Percentiles rank a stretch among this genome's conserved stretches.
These are phyloP conservation scores for Campoplex capitator DNA, from an alignment of 2,888 invertebrate species.

Conservation along the genomic window DNA sequence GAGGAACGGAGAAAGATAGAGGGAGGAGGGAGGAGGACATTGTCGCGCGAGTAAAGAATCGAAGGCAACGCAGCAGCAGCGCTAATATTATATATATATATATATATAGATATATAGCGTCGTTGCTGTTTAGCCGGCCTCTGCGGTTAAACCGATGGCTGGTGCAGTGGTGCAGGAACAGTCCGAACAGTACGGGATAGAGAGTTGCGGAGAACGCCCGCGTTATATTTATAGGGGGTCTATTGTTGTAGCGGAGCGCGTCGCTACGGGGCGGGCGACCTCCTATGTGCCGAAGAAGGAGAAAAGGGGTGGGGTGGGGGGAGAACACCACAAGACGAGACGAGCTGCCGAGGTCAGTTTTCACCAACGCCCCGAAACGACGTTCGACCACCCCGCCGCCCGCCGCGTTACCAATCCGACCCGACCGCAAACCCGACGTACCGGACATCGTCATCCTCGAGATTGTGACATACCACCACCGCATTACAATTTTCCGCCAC, in stretches of 20 bases:
- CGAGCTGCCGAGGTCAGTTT: slow-evolving; percentile 72
- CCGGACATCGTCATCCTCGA: slow-evolving; percentile 59
- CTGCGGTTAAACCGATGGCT: slow-evolving; percentile 53
- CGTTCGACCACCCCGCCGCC: slow-evolving; percentile 35
- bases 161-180: slow-evolving; percentile 56
- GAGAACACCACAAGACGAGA: slow-evolving; percentile 66
- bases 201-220: slow-evolving; percentile 27
- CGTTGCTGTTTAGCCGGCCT: slow-evolving; percentile 31
- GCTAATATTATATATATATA: too few relatives aligned
- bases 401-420: slow-evolving; percentile 26
- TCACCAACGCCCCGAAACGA: slow-evolving; percentile 65
- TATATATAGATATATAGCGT: slow-evolving; percentile 31
- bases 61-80: too few relatives aligned
- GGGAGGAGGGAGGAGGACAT: slow-evolving; percentile 21
- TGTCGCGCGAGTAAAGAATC: slow-evolving; percentile 58
- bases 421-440: slow-evolving; percentile 52
- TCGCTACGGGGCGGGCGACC: background rate
- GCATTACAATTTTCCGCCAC: slow-evolving; percentile 65
- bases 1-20: background rate
- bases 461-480: slow-evolving; percentile 49
- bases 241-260: background rate
- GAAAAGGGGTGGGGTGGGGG: background rate
- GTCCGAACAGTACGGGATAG: slow-evolving; percentile 19
- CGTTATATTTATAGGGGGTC: slow-evolving; percentile 28
- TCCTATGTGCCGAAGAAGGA: slow-evolving; percentile 6